phyloP scores from a whole-genome alignment of 2,113 vertebrate species.

The Spilogale gracilis region DNA sequence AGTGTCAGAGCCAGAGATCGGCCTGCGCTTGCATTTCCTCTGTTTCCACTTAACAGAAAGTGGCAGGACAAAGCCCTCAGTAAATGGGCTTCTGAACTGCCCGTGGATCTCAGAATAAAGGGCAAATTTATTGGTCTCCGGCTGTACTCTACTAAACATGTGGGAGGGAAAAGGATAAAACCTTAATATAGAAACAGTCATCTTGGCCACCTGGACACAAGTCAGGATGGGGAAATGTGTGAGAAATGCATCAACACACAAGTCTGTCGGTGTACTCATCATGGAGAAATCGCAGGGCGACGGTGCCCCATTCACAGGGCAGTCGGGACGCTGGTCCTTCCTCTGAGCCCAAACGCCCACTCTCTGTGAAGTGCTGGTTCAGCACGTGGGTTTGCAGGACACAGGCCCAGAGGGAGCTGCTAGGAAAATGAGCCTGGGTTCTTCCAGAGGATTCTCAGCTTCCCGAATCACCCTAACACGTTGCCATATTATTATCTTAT shows the following conservation, averaged over 20 bases:
- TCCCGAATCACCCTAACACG: neutral
- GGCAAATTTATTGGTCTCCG: constrained; percentile 16
- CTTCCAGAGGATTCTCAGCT: neutral
- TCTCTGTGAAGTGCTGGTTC: neutral
- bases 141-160: neutral
- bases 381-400: too few species aligned
- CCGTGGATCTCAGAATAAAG: constrained; percentile 33
- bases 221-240: neutral
- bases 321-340: neutral
- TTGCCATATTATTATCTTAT: neutral
- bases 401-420: neutral
- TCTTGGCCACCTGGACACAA: neutral
- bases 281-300: neutral
- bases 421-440: neutral
- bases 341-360: rapidly evolving
- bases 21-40: neutral
- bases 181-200: neutral
- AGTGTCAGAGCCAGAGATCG: neutral
- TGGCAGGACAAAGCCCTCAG: constrained; percentile 54
- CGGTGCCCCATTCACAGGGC: rapidly evolving
- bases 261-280: neutral
- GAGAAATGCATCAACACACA: neutral
- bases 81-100: constrained; percentile 70
- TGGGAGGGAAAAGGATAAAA: neutral
- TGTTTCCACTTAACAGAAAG: constrained; percentile 46